Percentiles rank a stretch among this genome's conserved stretches.
phyloP scores from a whole-genome alignment of 2,113 vertebrate genomes.

The Rafetus swinhoei region DNA sequence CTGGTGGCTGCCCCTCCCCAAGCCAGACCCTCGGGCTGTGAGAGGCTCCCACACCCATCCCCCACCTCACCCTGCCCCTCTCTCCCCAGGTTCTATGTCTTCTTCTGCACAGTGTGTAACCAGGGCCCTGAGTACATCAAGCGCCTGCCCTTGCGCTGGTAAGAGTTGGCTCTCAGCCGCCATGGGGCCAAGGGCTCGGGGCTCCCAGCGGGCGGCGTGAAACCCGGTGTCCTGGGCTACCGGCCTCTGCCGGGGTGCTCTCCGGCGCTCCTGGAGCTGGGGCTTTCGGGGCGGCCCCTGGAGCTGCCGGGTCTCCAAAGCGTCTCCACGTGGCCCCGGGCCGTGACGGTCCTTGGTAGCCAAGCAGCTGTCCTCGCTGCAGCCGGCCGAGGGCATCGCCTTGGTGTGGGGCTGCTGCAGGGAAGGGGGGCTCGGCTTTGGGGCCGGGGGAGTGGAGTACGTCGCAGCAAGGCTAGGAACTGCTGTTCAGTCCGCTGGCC shows the following conservation, averaged over 20 bases:
- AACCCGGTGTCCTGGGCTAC: neutral
- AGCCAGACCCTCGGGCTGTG: neutral
- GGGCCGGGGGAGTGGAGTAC: neutral
- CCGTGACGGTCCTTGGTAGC: neutral
- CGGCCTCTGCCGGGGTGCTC: neutral
- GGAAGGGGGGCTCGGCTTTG: neutral
- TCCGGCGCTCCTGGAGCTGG: neutral
- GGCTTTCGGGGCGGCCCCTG: neutral
- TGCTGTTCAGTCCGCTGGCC: neutral
- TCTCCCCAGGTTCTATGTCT: constrained; percentile 90
- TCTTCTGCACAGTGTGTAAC: constrained; percentile 93
- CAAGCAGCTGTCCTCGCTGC: neutral
- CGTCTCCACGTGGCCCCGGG: neutral
- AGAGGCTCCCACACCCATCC: neutral
- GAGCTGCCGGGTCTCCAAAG: neutral
- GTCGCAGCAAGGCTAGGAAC: neutral
- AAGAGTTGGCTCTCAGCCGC: neutral
- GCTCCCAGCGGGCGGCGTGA: too few species aligned
- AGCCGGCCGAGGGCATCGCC: neutral
- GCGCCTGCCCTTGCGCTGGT: constrained; percentile 92
- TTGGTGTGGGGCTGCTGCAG: neutral
- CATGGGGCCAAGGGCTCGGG: neutral
- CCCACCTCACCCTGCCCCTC: neutral
- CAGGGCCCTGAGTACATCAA: constrained; percentile 93
- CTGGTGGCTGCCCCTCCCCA: rapidly evolving